phyloP scores from a whole-genome alignment of 2,797 vertebrate species.

The Labroides dimidiatus region DNA sequence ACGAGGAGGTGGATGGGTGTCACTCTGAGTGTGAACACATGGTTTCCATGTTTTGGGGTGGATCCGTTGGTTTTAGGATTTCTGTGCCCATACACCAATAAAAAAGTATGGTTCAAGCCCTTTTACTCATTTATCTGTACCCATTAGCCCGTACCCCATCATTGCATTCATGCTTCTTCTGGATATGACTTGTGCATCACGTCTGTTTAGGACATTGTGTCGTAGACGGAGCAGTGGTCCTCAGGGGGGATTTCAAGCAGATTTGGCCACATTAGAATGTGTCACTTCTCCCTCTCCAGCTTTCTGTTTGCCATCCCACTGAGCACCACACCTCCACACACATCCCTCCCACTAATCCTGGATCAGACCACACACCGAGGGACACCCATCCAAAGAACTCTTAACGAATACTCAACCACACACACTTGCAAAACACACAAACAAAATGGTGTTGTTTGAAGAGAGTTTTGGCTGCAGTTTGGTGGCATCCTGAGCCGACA shows the following conservation, averaged over 20 bases:
- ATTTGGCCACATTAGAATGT: slow-evolving; percentile 78
- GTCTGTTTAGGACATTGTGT: slow-evolving; percentile 30
- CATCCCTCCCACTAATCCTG: slow-evolving; percentile 77
- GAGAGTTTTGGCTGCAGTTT: slow-evolving; percentile 59
- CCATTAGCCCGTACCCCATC: slow-evolving; percentile 3
- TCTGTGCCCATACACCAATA: slow-evolving; percentile 3
- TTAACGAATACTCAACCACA: slow-evolving; percentile 23
- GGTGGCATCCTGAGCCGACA: slow-evolving; percentile 69
- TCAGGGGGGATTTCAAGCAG: slow-evolving; percentile 74
- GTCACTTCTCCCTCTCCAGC: slow-evolving; percentile 65
- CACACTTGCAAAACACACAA: slow-evolving; percentile 29
- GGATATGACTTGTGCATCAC: slow-evolving; percentile 16
- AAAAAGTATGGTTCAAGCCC: slow-evolving; percentile 13
- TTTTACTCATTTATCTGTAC: background rate
- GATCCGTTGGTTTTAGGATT: slow-evolving; percentile 30
- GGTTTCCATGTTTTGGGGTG: slow-evolving; percentile 29
- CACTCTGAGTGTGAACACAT: slow-evolving; percentile 49
- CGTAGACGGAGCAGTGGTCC: slow-evolving; percentile 43
- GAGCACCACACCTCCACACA: slow-evolving; percentile 50
- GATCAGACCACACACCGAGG: slow-evolving; percentile 76
- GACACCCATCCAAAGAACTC: slow-evolving; percentile 42
- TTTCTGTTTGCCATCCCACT: slow-evolving; percentile 63
- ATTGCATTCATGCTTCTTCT: slow-evolving; percentile 21
- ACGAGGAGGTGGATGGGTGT: slow-evolving; percentile 60
- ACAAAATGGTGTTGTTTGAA: slow-evolving; percentile 48